These are phyloP conservation scores for Nyctalus aviator DNA, from an alignment of 2,797 vertebrate species.

Conservation along the genomic window DNA sequence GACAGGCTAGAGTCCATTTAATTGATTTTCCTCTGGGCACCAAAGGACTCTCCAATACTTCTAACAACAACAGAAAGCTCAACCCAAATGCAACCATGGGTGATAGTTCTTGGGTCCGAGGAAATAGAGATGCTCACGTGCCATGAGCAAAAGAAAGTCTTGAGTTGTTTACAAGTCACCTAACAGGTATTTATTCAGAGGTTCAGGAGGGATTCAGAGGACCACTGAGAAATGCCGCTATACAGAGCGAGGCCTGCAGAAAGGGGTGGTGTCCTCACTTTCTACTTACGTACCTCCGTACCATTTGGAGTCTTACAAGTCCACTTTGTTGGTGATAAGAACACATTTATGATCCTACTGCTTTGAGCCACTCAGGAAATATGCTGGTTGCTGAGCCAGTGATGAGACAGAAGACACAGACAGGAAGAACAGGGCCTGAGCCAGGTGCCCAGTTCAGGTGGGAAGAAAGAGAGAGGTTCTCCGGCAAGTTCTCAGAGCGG, in stretches of 20 bases:
- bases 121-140: background rate
- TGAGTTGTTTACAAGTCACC: background rate
- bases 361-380: background rate
- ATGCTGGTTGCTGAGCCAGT: background rate
- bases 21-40: background rate
- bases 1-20: background rate
- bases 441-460: background rate
- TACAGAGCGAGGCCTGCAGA: background rate
- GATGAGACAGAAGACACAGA: background rate
- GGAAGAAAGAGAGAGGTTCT: background rate
- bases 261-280: background rate
- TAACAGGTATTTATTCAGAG: background rate
- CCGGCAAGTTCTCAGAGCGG: background rate
- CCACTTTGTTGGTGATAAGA: background rate
- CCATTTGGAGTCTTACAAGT: background rate
- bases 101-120: background rate
- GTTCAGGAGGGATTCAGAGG: accelerated
- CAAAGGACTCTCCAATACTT: background rate
- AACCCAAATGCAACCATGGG: background rate
- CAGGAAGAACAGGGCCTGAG: background rate
- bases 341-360: background rate
- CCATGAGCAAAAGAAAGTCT: background rate
- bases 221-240: background rate
- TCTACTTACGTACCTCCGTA: background rate
- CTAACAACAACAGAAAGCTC: background rate